These are phyloP conservation scores for Polydrusus tereticollis DNA, from an alignment of 2,888 invertebrate species.

Conservation along the genomic window DNA sequence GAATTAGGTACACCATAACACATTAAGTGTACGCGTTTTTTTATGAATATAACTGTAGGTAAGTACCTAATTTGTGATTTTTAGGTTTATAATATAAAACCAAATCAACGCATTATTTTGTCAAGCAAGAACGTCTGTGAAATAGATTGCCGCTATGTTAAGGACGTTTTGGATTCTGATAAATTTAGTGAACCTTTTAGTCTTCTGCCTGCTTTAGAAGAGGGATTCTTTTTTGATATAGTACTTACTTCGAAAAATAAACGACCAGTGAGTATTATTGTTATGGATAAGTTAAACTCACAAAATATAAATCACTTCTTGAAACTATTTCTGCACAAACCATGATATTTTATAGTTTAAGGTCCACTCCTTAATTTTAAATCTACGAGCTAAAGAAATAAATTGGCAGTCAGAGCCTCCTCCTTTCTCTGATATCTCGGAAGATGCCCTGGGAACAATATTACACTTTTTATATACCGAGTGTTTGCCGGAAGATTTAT, in stretches of 20 bases:
- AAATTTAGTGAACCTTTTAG: constrained; percentile 71
- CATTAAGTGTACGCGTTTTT: too few species aligned
- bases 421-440: constrained; percentile 71
- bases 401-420: constrained; percentile 71
- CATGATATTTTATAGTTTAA: constrained; percentile 65
- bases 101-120: constrained; percentile 70
- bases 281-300: too few species aligned
- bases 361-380: constrained; percentile 72
- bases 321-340: not conserved
- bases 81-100: constrained; percentile 63
- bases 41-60: not conserved
- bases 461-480: constrained; percentile 77
- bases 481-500: constrained; percentile 72
- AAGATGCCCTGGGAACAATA: constrained; percentile 73
- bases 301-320: too few species aligned
- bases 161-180: constrained; percentile 66
- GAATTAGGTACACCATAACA: too few species aligned
- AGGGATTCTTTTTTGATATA: constrained; percentile 76
- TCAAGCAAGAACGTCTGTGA: constrained; percentile 76
- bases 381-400: constrained; percentile 71
- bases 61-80: constrained; percentile 26
- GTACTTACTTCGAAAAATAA: constrained; percentile 69
- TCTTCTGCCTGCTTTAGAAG: constrained; percentile 75
- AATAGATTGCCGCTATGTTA: constrained; percentile 73
- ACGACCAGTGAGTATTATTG: constrained; percentile 68